Conservation (phyloP, 2,113 vertebrate species). For the Pica pica region DNA sequence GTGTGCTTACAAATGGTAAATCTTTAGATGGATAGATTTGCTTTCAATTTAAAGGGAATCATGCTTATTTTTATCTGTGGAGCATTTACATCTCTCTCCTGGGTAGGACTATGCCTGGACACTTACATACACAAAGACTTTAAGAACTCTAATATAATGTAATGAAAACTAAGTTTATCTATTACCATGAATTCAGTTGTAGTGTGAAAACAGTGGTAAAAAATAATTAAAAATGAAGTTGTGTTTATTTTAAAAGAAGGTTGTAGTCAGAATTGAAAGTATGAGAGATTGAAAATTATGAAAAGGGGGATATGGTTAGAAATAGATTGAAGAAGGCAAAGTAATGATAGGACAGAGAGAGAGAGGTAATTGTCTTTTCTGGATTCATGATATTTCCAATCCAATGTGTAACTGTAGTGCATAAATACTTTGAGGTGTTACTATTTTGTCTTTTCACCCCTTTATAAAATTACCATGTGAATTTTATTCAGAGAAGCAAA, state of each 20-base stretch:
- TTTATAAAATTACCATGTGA: not conserved
- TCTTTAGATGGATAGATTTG: not conserved
- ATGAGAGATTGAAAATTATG: not conserved
- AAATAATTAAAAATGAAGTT: not conserved
- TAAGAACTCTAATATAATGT: not conserved
- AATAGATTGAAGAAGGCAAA: not conserved
- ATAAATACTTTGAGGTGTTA: not conserved
- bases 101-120: not conserved
- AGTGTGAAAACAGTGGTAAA: not conserved
- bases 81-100: not conserved
- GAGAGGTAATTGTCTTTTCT: not conserved
- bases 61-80: not conserved
- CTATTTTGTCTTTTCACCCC: not conserved
- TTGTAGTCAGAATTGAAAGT: not conserved
- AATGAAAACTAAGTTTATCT: not conserved
- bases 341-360: not conserved
- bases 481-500: not conserved
- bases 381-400: not conserved
- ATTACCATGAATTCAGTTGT: not conserved
- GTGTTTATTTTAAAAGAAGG: not conserved
- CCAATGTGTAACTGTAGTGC: not conserved
- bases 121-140: not conserved
- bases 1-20: not conserved
- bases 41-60: not conserved
- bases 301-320: not conserved